Conservation (phyloP, 2,797 vertebrate genomes). For the Limnodromus scolopaceus region DNA sequence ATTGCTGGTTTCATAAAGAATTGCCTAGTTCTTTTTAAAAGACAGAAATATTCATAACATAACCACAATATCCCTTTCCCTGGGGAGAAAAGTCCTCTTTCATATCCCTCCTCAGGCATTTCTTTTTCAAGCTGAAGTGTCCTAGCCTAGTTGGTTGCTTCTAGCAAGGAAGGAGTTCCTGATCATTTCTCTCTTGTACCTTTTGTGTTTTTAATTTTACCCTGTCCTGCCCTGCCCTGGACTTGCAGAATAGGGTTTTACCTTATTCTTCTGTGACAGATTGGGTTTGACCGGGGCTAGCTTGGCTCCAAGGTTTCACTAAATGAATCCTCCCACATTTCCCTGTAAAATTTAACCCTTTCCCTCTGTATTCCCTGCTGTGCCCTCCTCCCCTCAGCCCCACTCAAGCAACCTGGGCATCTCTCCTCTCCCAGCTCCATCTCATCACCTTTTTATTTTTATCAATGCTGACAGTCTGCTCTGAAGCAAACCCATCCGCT, state of each 20-base stretch:
- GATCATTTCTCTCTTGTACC: background rate
- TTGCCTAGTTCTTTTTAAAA: background rate
- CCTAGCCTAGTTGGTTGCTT: background rate
- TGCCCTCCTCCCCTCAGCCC: background rate
- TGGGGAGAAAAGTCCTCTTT: slow-evolving; percentile 5
- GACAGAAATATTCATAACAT: background rate
- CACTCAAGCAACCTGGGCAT: background rate
- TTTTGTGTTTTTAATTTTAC: background rate
- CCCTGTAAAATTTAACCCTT: background rate
- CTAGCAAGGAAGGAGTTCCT: background rate
- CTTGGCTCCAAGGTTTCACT: background rate
- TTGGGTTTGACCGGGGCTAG: background rate
- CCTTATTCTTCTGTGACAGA: background rate
- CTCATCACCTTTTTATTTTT: background rate
- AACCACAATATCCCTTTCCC: background rate
- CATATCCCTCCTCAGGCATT: background rate
- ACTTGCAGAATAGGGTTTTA: background rate
- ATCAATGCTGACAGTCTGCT: background rate
- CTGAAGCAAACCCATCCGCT: background rate
- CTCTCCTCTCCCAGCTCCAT: background rate
- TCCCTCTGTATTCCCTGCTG: background rate
- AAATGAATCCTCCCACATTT: background rate
- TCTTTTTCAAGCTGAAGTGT: background rate
- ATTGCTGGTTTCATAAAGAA: background rate
- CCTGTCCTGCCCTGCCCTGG: background rate